Base-by-base conservation (phyloP, 2,113 vertebrate species). In the Zosterops japonicus region DNA sequence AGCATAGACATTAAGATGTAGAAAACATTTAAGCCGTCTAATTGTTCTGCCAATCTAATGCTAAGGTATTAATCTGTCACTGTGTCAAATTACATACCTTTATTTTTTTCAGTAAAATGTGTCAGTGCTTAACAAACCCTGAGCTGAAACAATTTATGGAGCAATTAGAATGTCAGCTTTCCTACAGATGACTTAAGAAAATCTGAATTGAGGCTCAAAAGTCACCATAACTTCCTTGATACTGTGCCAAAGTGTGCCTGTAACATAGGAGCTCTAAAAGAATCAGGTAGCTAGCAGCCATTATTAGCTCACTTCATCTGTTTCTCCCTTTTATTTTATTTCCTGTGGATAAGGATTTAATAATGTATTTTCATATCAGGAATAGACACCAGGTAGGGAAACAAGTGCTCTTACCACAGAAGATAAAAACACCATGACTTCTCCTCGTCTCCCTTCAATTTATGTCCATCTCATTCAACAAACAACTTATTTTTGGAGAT, bases 161-260 rank as follows among this genome's bases (percentile, higher is more conserved):
- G 82, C 95, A 98, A 98, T 98, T 98, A 98, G 94, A 87, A 95
- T 96, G 96, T 97, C 97, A 97, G 68, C 71, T 95, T 42, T 96
- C 88, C 86, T 63, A 24, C 91, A 95, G 93, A 94, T 85, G 83
- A 97, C 84, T 97, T 94, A 72, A 96, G 90, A 93, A 98, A 97
- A 96, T 89, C 92, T 96, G 94, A 97, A 95, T 95, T 47, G n/a
- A 90, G 63, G 79, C 70, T 96, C 83, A 95, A 70, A 95, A 97
- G 86, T 97, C 96, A 96, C 93, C 93, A 89, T 95, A 87, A 97
- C 97, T 97, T 97, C 79, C 88, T 68, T 92, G 88, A 94, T 96
- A 93, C 68, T 95, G n/a, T 86, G 76, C 53, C 75, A 91, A 97
- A 97, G 64, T 89, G 94, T 63, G 57, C 71, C 86, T 90, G 12